phyloP scores from a whole-genome alignment of 1,140 invertebrate genomes.

The Vanessa atalanta region DNA sequence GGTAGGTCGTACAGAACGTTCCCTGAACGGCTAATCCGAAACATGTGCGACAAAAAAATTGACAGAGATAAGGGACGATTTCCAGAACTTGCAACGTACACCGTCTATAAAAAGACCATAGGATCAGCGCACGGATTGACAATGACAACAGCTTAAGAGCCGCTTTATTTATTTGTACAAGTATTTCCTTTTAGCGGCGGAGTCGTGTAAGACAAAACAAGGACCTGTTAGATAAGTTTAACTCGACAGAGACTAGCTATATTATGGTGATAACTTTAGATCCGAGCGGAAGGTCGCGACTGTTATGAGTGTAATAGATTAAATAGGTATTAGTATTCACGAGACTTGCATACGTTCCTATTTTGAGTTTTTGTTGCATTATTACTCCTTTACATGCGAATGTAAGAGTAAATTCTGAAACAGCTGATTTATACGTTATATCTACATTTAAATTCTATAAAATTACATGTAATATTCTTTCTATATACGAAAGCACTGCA shows the following conservation, averaged over 20 bases:
- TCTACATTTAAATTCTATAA: too few species aligned
- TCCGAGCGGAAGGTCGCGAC: constrained; percentile 46
- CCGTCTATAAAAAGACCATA: constrained; percentile 70
- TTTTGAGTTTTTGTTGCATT: too few species aligned
- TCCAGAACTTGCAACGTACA: constrained; percentile 59
- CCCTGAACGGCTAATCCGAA: constrained; percentile 76
- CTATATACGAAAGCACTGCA: too few species aligned
- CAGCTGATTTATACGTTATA: too few species aligned
- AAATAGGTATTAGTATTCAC: background rate
- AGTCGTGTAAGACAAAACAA: constrained; percentile 65
- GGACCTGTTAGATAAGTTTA: constrained; percentile 74
- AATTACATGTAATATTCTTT: too few species aligned
- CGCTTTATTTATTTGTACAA: constrained; percentile 77
- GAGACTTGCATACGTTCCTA: too few species aligned
- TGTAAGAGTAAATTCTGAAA: too few species aligned
- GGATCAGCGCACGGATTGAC: constrained; percentile 73
- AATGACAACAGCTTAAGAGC: constrained; percentile 76
- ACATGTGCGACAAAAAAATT: constrained; percentile 76
- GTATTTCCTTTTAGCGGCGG: constrained; percentile 76
- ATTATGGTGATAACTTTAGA: constrained; percentile 69
- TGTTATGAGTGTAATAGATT: background rate
- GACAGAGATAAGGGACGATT: constrained; percentile 72
- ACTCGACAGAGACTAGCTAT: constrained; percentile 51
- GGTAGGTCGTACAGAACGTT: constrained; percentile 70
- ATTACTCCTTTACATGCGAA: too few species aligned